These are phyloP conservation scores for Napeogenes inachia DNA, from an alignment of 2,888 invertebrate species.

Conservation along the genomic window DNA sequence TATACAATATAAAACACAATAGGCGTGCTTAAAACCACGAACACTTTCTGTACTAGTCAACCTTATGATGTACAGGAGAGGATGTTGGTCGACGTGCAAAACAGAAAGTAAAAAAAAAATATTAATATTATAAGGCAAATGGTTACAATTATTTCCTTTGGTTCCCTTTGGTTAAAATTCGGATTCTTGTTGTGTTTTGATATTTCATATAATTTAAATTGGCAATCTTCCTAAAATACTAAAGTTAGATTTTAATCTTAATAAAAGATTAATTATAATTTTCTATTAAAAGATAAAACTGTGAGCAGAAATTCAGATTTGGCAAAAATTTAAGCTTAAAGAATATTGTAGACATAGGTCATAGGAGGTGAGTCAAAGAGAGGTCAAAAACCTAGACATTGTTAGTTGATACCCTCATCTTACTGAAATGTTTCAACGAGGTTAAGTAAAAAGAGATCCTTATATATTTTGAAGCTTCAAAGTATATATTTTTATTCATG, in stretches of 20 bases:
- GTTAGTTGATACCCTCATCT: conserved; percentile 27
- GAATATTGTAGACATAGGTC: conserved; percentile 29
- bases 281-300: too few relatives aligned
- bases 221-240: too few relatives aligned
- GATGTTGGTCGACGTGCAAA: too few relatives aligned
- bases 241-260: too few relatives aligned
- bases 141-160: background rate
- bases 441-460: background rate
- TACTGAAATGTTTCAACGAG: background rate
- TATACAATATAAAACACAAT: too few relatives aligned
- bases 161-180: too few relatives aligned
- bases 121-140: background rate
- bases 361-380: conserved; percentile 33
- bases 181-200: background rate
- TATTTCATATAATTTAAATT: background rate
- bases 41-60: too few relatives aligned
- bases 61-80: too few relatives aligned
- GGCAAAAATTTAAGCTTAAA: conserved; percentile 11
- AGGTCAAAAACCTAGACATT: conserved; percentile 40
- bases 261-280: too few relatives aligned
- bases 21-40: too few relatives aligned
- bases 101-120: too few relatives aligned
- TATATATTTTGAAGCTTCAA: background rate
- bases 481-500: too few relatives aligned
- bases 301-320: background rate